phyloP scores from a whole-genome alignment of 2,888 invertebrate species.

The Brenthis daphne region DNA sequence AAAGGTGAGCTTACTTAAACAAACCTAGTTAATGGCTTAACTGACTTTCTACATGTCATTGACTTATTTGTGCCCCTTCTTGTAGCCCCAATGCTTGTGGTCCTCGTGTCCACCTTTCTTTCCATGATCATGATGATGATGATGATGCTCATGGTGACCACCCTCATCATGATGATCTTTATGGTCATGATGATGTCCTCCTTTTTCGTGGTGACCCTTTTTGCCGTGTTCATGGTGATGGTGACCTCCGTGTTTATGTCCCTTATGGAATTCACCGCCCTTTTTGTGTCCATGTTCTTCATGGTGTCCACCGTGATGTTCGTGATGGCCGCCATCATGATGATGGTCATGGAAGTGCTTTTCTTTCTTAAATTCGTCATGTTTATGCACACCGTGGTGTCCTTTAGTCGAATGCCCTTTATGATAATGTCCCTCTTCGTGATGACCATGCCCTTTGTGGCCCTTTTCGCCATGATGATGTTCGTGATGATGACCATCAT shows the following conservation, averaged over 20 bases:
- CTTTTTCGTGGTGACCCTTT: constrained; percentile 90
- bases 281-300: constrained; percentile 91
- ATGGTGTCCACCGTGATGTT: constrained; percentile 90
- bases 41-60: constrained; percentile 50
- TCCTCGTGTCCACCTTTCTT: constrained; percentile 91
- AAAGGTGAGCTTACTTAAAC: constrained; percentile 53
- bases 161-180: constrained; percentile 90
- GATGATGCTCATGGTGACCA: constrained; percentile 89
- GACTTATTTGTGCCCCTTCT: constrained; percentile 73
- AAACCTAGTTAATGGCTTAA: constrained; percentile 61
- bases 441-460: constrained; percentile 82
- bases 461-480: constrained; percentile 86
- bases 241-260: constrained; percentile 88
- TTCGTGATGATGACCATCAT: constrained; percentile 85
- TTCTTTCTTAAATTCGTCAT: constrained; percentile 92
- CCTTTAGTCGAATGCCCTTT: constrained; percentile 94
- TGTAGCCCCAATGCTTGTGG: constrained; percentile 89
- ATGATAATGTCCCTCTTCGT: constrained; percentile 86
- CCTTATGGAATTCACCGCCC: constrained; percentile 90
- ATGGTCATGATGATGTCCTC: constrained; percentile 89
- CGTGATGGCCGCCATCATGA: constrained; percentile 90
- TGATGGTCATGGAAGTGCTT: constrained; percentile 93
- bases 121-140: constrained; percentile 87
- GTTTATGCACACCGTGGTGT: constrained; percentile 91
- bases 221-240: constrained; percentile 91